Conservation (phyloP, 2,797 vertebrate genomes). For the Melanotaenia trifasciata region DNA sequence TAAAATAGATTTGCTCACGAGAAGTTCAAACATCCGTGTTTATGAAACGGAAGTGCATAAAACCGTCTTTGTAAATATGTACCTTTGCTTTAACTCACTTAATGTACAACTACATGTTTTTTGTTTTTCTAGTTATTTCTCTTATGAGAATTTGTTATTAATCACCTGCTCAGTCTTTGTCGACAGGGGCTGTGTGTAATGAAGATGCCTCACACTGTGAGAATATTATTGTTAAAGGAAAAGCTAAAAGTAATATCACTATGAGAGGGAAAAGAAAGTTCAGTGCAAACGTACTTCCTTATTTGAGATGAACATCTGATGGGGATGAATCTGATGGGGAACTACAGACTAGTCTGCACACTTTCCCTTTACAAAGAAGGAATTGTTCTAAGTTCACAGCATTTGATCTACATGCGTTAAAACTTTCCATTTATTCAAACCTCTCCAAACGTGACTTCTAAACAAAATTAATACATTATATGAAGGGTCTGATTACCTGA, state of each 20-base stretch:
- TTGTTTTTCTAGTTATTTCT: neutral
- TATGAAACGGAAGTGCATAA: neutral
- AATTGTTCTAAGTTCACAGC: neutral
- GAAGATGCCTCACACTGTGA: neutral
- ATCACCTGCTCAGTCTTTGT: neutral
- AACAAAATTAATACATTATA: neutral
- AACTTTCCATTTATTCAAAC: neutral
- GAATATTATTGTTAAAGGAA: neutral
- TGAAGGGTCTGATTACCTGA: neutral
- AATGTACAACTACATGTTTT: neutral
- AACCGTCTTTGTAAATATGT: neutral
- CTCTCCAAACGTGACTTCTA: neutral
- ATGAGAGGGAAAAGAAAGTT: neutral
- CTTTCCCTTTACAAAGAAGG: neutral
- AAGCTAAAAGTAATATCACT: neutral
- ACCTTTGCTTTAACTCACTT: neutral
- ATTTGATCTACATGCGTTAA: neutral
- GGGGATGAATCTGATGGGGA: conserved; percentile 17
- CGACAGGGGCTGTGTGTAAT: neutral
- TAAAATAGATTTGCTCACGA: neutral
- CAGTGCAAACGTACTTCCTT: conserved; percentile 1
- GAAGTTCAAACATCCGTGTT: neutral
- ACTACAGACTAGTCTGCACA: neutral
- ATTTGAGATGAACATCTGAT: conserved; percentile 10
- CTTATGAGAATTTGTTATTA: neutral